Base-by-base conservation (phyloP, 2,113 vertebrate genomes). In the Lynx canadensis region DNA sequence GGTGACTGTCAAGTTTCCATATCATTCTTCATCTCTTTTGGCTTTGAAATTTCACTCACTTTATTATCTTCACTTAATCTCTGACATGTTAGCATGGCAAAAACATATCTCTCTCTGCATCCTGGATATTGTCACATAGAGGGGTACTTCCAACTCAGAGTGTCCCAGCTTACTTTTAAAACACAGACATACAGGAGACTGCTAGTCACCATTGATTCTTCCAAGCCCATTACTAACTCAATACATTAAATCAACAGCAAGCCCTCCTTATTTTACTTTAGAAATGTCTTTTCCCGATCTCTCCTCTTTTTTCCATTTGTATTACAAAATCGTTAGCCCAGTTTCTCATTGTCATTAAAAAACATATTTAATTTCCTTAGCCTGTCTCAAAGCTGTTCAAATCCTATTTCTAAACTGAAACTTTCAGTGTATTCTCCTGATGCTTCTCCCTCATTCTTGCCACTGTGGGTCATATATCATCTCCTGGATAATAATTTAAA, bases 341-440 rank as follows among this genome's bases (percentile, higher is more conserved):
- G 13, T 85, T 94, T 96, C 14, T 97, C 71, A 94, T 41, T 74
- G 33, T 18, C 60, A 12, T 74, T 63, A 57, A 52, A 84, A 97
- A 80, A 33, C 11, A 65, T 10, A 83, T 50, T 86, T 23, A 29
- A 55, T 60, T 5, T 80, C n/a, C 3, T 63, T 60, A 66, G 16
- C 33, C 33, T 52, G 63, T 94, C n/a, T 90, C 80, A 84, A 79
- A 96, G n/a, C 38, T 57, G 21, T 88, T 90, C 38, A 41, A 65
- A 33, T 73, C 16, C n/a, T 82, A 85, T 63, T 78, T 80, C 33
- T 81, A 84, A 76, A 86, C 16, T 95, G 65, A 96, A 15, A 18
- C 89, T 95, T 97, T 50, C 87, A 50, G 14, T 65, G 12, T 71
- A 41, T 92, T 96, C 82, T 84, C 60, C n/a, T 79, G 50, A 36